These are phyloP conservation scores for Xestoiulus laeticollis DNA, from an alignment of 2,888 invertebrate species.

Conservation along the genomic window DNA sequence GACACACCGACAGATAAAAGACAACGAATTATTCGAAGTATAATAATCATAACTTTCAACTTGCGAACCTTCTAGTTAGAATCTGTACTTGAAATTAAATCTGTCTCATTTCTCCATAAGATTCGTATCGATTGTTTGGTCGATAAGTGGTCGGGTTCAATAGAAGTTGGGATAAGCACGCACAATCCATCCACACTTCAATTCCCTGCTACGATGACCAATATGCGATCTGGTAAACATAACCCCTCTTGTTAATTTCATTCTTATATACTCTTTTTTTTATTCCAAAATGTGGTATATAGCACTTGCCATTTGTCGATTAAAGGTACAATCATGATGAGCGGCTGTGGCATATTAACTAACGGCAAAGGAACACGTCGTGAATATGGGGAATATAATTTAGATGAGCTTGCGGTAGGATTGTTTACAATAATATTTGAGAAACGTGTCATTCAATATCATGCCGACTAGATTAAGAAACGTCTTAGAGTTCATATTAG, in stretches of 20 bases:
- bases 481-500: no score
- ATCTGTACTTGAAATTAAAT: conserved; percentile 44
- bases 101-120: conserved; percentile 62
- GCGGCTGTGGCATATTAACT: conserved; percentile 94
- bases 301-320: background rate
- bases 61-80: background rate
- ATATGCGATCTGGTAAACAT: conserved; percentile 84
- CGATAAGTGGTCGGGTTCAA: conserved; percentile 94
- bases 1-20: conserved; percentile 86
- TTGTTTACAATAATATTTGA: no score
- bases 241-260: background rate
- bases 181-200: conserved; percentile 89
- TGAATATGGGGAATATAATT: conserved; percentile 91
- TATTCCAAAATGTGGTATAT: background rate
- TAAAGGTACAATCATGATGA: conserved; percentile 74
- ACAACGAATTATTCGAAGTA: conserved; percentile 89
- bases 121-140: conserved; percentile 92
- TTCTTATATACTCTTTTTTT: background rate
- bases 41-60: conserved; percentile 39
- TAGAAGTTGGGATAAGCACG: conserved; percentile 92
- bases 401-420: conserved; percentile 86
- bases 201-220: conserved; percentile 97
- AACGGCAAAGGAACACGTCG: conserved; percentile 93
- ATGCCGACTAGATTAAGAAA: no score
- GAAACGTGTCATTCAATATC: no score